These are phyloP conservation scores for Megaustenia siamemsis DNA, from an alignment of 2,888 invertebrate species.

Conservation along the genomic window DNA sequence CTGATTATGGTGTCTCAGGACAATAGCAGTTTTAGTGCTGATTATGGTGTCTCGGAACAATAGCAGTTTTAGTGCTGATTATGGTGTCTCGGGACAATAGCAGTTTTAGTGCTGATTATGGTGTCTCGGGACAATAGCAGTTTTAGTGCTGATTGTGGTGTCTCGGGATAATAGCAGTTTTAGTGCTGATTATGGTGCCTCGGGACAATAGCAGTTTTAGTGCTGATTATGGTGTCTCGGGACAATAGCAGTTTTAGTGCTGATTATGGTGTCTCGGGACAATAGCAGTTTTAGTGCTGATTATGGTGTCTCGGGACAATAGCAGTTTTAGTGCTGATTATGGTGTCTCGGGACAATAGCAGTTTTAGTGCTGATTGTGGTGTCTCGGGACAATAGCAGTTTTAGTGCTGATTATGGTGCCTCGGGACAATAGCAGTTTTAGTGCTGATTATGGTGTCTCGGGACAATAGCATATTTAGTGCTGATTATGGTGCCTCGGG, in stretches of 20 bases:
- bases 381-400: background rate
- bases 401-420: background rate
- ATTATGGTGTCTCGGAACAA: background rate
- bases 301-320: too few relatives aligned
- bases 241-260: background rate
- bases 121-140: background rate
- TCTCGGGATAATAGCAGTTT: background rate
- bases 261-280: background rate
- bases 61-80: background rate
- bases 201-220: background rate
- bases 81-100: background rate
- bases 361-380: background rate
- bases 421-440: background rate
- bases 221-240: background rate
- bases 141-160: background rate
- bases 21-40: background rate
- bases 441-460: background rate
- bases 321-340: background rate
- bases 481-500: background rate
- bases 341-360: background rate
- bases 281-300: background rate
- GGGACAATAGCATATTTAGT: background rate
- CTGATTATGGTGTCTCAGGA: background rate
- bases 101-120: background rate
- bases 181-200: background rate